phyloP scores from a whole-genome alignment of 2,113 vertebrate genomes.

The Platichthys stellatus region DNA sequence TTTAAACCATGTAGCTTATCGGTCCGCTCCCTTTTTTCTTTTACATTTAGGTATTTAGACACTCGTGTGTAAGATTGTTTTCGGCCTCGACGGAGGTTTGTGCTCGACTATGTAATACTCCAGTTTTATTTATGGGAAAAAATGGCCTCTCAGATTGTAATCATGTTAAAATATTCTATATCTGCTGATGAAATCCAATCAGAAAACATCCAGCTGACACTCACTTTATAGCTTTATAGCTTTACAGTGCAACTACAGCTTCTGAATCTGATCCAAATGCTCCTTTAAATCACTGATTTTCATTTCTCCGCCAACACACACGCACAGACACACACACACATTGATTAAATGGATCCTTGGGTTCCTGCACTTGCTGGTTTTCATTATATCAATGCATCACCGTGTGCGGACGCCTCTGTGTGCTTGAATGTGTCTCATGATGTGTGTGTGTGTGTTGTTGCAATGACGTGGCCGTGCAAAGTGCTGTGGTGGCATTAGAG shows the following conservation, averaged over 20 bases:
- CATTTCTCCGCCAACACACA: not conserved
- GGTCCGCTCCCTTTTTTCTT: no score
- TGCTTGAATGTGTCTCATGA: constrained; percentile 41
- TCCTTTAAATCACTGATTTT: constrained; percentile 4
- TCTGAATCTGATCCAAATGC: constrained; percentile 20
- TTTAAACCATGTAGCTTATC: no score
- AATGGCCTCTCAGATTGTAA: not conserved
- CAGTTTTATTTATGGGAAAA: not conserved
- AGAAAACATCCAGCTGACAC: not conserved
- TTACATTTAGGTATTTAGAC: no score
- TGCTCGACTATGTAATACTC: no score
- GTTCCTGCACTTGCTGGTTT: constrained; percentile 51
- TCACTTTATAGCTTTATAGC: no score
- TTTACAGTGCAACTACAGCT: not conserved
- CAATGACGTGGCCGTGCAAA: constrained; percentile 29
- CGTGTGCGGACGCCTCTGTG: constrained; percentile 34
- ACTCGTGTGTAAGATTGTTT: no score
- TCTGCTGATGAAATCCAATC: not conserved
- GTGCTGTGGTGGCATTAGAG: no score
- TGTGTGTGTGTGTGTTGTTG: constrained; percentile 52
- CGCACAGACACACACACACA: constrained; percentile 12
- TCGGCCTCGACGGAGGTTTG: no score
- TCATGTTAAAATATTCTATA: not conserved
- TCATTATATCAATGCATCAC: constrained; percentile 59
- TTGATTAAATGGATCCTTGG: constrained; percentile 47